Evolutionary conservation across 2,888 invertebrate genomes (phyloP).

Genomic region (Patella ulyssiponensis): DNA sequence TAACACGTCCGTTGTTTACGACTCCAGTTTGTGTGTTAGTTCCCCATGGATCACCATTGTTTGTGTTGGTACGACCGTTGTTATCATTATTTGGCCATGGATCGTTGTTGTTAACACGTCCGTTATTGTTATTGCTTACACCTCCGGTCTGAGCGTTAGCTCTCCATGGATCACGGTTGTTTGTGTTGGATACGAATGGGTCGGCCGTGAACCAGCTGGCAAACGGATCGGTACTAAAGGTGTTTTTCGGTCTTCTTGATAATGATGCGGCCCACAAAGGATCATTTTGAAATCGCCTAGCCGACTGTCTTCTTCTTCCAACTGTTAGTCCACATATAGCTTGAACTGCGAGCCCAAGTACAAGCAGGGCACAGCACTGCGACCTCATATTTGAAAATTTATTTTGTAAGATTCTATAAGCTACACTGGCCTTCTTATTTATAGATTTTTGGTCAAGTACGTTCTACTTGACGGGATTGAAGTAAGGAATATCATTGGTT

Average conservation of each 20-base stretch:
- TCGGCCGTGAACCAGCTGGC: not conserved
- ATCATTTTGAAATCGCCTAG: not conserved
- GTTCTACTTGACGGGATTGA: no score
- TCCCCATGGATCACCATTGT: not conserved
- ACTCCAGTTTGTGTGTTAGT: not conserved
- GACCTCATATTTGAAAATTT: no score
- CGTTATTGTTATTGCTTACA: not conserved
- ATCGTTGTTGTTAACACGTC: not conserved
- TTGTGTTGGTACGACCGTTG: not conserved
- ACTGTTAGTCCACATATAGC: no score
- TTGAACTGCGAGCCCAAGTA: no score
- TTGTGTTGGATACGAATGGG: not conserved
- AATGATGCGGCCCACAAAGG: not conserved
- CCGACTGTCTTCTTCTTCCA: no score
- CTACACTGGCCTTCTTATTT: no score
- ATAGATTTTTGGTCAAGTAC: no score
- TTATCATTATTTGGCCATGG: constrained; percentile 3
- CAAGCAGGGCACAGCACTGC: no score
- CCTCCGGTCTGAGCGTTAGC: not conserved
- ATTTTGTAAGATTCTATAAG: no score
- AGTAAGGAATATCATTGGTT: no score
- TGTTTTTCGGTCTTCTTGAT: not conserved
- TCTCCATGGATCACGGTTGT: not conserved
- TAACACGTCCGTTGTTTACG: not conserved
- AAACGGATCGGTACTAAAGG: not conserved